Base-by-base conservation (phyloP, 2,113 vertebrate genomes). In the Eurystomus gularis region DNA sequence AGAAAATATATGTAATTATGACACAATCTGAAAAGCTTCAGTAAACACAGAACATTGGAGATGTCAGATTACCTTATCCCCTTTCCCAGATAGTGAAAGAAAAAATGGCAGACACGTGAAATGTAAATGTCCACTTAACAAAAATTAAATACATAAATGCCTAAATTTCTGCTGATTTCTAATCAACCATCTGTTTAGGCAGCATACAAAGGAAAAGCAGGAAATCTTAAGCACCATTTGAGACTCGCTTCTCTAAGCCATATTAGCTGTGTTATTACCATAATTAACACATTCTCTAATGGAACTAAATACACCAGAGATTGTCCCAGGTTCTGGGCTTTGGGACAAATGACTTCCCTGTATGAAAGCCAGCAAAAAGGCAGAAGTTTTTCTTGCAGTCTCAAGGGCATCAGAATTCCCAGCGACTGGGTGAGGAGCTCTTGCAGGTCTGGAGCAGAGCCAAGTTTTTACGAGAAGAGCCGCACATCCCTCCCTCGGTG, bases 261-360 rank as follows among this genome's bases (percentile, higher is more conserved):
- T 95, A 89, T 95, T 92, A 95, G 91, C 76, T 75, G 75, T 14
- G 15, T 96, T 94, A 93, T 95, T 96, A 72, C 96, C 3, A 3
- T 88, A 96, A 96, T 96, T 93, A 95, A 92, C 86, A 82, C 83
- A 14, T 85, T 89, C 83, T 86, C 49, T 92, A 79, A 75, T 75
- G 65, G 31, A 92, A 78, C 39, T 5, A 7, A 94, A 91, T 84
- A 92, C 86, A 69, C 96, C 65, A 92, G 94, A 77, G 96, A 87
- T 49, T 76, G 46, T 42, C 54, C 8, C 39, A 57, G 13, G 23
- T 95, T 93, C 88, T 93, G 86, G 93, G 94, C 73, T 80, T 91
- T 88, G 83, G 94, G 91, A 84, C 70, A 86, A 91, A 89, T 79
- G 79, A 69, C 52, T 92, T 64, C 49, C 76, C 65, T 82, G 44